Conservation (phyloP, 2,797 vertebrate genomes). For the Hydrolagus colliei region DNA sequence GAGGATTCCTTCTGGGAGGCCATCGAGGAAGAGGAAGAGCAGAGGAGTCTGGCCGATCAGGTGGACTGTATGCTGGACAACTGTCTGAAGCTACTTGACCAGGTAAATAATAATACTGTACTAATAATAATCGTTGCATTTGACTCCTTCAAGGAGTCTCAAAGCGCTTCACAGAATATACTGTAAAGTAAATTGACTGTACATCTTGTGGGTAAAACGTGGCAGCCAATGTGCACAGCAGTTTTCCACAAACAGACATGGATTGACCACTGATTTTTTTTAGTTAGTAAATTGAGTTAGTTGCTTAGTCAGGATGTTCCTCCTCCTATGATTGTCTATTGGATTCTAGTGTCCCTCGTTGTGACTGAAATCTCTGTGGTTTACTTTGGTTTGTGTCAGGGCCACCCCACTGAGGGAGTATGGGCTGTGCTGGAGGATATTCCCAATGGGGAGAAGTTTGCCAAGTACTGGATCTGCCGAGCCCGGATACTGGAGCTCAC, state of each 20-base stretch:
- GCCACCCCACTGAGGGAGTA: conserved; percentile 50
- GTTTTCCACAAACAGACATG: too few species aligned
- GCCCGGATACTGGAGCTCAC: conserved; percentile 63
- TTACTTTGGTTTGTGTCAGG: conserved; percentile 47
- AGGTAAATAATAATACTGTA: conserved; percentile 52
- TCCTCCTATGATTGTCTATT: not conserved
- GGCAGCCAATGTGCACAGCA: too few species aligned
- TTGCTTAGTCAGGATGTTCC: too few species aligned
- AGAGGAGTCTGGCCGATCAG: conserved; percentile 50
- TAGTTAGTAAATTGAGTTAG: too few species aligned
- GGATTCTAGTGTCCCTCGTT: not conserved
- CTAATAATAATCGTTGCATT: too few species aligned
- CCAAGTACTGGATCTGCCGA: conserved; percentile 84
- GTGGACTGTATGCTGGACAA: conserved; percentile 61
- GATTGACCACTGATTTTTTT: not conserved
- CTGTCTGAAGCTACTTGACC: conserved; percentile 63
- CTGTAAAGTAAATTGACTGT: too few species aligned
- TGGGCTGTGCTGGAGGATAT: conserved; percentile 58
- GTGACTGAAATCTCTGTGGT: too few species aligned
- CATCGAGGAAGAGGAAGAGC: conserved; percentile 60
- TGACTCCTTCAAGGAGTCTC: too few species aligned
- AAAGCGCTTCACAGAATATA: too few species aligned
- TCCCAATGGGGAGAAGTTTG: conserved; percentile 72
- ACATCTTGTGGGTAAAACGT: too few species aligned
- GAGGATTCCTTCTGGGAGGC: conserved; percentile 55